Base-by-base conservation (phyloP, 1,140 invertebrate genomes). In the Neoseiulus cucumeris region DNA sequence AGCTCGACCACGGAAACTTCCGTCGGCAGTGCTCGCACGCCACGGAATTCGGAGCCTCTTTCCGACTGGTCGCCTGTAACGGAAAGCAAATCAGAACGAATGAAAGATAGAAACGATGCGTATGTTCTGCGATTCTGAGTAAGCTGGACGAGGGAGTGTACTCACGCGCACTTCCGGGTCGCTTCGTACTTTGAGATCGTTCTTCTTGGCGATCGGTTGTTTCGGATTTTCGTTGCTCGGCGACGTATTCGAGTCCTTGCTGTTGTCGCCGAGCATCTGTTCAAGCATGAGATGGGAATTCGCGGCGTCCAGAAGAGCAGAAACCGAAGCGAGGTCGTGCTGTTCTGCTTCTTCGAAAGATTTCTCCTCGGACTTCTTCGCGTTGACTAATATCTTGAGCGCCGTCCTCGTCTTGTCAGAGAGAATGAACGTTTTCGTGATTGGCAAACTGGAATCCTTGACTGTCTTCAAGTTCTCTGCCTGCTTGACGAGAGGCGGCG, bases 1-100 rank as follows among this genome's bases (percentile, higher is more conserved):
- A 95, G 14, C 89, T 93, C 2, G 87, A 87, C 93, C 93, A 97
- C 0, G 92, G 92, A 73, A 97, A 97, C 71, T 89, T 87, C 28
- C 91, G 80, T 55, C 85, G 81, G 74, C 93, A 97, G 71, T 89
- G 92, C 0, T 89, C 89, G 73, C 93, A 97, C 9, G 85, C 83
- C 20, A 82, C 88, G 44, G 91, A 82, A 73, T 95, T 92, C 1
- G 91, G 91, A 0, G 91, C 91, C 71, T 92, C 81, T 30, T 89
- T 92, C 73, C 96, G 95, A 0, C 91, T 92, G 33, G 4, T 39
- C 33, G 33, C 33, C 33, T 39, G 33, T 4, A 39, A n/a, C n/a
- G n/a, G n/a, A n/a, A n/a, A n/a, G n/a, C n/a, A n/a, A n/a, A n/a
- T n/a, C n/a, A n/a, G n/a, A n/a, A n/a, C n/a, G n/a, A n/a, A n/a